Evolutionary conservation across 2,888 invertebrate species (phyloP).

Genomic region (Hirtodrosophila confusa): DNA sequence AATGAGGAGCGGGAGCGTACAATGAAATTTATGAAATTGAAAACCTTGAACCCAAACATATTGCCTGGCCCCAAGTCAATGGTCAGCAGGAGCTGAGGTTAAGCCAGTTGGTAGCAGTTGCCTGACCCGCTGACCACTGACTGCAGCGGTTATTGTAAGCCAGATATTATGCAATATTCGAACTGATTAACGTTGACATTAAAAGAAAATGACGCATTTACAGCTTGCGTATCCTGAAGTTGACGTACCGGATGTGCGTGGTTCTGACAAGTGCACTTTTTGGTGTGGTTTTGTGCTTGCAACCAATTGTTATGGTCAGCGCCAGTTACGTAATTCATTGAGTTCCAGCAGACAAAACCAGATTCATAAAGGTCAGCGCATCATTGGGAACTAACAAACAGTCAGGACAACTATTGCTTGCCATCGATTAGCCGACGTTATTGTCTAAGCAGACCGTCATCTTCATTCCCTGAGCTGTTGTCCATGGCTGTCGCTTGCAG

Average conservation of each 20-base stretch:
- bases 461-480: background rate
- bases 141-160: conserved; percentile 3
- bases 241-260: conserved; percentile 3
- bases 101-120: conserved; percentile 9
- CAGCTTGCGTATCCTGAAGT: background rate
- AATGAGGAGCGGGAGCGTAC: conserved; percentile 1
- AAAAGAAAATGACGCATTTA: conserved; percentile 20
- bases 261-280: conserved; percentile 31
- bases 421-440: conserved; percentile 54
- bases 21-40: conserved; percentile 41
- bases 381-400: conserved; percentile 10
- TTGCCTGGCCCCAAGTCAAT: conserved; percentile 14
- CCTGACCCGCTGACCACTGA: conserved; percentile 23
- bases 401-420: conserved; percentile 29
- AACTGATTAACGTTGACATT: background rate
- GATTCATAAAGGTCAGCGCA: conserved; percentile 56
- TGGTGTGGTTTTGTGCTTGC: conserved; percentile 8
- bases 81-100: conserved; percentile 48
- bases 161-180: conserved; percentile 37
- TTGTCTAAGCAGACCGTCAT: conserved; percentile 28
- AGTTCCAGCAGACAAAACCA: conserved; percentile 1
- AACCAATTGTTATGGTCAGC: conserved; percentile 1
- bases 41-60: conserved; percentile 51
- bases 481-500: conserved; percentile 58
- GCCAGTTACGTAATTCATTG: conserved; percentile 43